Conservation (phyloP, 2,888 invertebrate species). For the Acronicta alni region DNA sequence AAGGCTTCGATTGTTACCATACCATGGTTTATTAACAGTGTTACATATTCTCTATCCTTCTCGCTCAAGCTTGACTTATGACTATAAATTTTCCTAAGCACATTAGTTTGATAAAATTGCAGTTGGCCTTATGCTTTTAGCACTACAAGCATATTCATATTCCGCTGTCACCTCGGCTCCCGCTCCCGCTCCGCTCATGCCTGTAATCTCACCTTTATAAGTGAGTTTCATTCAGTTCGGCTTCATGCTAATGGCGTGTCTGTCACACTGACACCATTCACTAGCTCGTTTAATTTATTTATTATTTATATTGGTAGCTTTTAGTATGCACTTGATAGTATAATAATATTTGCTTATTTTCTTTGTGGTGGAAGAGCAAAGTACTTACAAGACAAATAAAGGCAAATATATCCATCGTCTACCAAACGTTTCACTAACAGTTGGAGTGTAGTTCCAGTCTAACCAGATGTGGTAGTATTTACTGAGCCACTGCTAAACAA, state of each 20-base stretch:
- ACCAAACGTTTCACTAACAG: neutral
- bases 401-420: neutral
- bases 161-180: neutral
- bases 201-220: conserved; percentile 9
- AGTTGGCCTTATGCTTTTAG: too few species aligned
- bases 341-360: conserved; percentile 7
- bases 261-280: conserved; percentile 64
- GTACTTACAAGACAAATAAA: neutral
- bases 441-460: neutral
- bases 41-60: too few species aligned
- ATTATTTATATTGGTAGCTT: conserved; percentile 51
- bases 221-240: conserved; percentile 60
- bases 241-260: conserved; percentile 56
- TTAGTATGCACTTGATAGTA: conserved; percentile 29
- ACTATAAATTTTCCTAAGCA: too few species aligned
- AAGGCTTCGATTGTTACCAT: too few species aligned
- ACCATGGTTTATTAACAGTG: too few species aligned
- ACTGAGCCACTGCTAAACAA: neutral
- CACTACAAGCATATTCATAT: too few species aligned
- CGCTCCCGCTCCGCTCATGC: conserved; percentile 16
- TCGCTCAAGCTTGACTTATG: too few species aligned
- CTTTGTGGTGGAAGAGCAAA: neutral
- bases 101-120: too few species aligned
- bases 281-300: conserved; percentile 55
- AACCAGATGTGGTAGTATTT: neutral